phyloP scores from a whole-genome alignment of 2,888 invertebrate genomes.

The Diachrysia chrysitis region DNA sequence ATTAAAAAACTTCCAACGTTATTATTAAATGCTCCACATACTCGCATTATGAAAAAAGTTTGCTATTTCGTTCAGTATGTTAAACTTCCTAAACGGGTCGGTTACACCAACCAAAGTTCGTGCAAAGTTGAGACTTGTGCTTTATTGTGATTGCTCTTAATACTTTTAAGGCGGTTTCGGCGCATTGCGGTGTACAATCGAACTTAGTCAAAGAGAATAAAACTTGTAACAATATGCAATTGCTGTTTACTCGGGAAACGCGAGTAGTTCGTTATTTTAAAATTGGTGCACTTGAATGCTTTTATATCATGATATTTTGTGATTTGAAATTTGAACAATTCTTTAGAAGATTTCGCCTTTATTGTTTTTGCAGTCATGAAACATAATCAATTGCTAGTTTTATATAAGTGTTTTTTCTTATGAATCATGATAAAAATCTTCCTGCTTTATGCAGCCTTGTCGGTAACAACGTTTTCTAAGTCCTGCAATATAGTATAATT shows the following conservation, averaged over 20 bases:
- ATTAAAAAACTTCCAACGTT: slow-evolving; percentile 56
- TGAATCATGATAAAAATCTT: too few relatives aligned
- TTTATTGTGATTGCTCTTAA: slow-evolving; percentile 80
- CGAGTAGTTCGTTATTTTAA: slow-evolving; percentile 40
- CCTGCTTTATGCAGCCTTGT: too few relatives aligned
- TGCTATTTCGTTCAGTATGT: slow-evolving; percentile 49
- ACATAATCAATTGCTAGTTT: background rate
- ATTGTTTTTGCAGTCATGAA: background rate
- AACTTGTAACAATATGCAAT: slow-evolving; percentile 77
- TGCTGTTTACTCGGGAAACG: slow-evolving; percentile 57
- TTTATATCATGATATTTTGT: slow-evolving; percentile 46
- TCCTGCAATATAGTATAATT: background rate
- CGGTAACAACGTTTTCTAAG: too few relatives aligned
- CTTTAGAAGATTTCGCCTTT: background rate
- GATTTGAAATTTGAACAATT: slow-evolving; percentile 28
- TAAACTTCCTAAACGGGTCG: slow-evolving; percentile 57
- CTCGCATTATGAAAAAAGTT: slow-evolving; percentile 61
- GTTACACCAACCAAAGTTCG: slow-evolving; percentile 52
- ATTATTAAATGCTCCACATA: slow-evolving; percentile 58
- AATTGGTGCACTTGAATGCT: slow-evolving; percentile 45
- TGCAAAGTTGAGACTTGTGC: slow-evolving; percentile 71
- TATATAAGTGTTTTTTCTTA: background rate
- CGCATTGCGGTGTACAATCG: slow-evolving; percentile 81
- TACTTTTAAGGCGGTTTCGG: slow-evolving; percentile 70
- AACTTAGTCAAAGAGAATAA: slow-evolving; percentile 76